Evolutionary conservation across 2,888 invertebrate species (phyloP), one percentile per base, ranked within the genome.

Genomic region (Cynaeus angustus): DNA sequence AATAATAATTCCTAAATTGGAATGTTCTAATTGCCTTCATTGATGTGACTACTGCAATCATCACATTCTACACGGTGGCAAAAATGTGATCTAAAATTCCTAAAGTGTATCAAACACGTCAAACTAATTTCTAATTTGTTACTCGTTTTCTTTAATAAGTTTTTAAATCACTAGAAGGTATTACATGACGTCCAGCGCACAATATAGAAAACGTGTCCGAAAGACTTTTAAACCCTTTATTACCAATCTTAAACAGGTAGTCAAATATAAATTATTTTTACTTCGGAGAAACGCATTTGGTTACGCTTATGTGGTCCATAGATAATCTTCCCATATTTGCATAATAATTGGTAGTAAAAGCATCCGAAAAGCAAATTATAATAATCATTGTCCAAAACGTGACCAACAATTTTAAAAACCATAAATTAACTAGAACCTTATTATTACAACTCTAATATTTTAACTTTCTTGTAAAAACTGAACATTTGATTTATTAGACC

Each of bases 291-390:
- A 33, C 33, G 4, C 5, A 28, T 28, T 4, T 5, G 4, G 7
- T 28, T 28, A 28, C 28, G 9, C 33, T 9, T 33, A 33, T 33
- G 7, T 33, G 21, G 21, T 21, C 33, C 13, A 52, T 14, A 55
- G 9, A 37, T 16, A 16, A 55, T 37, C 14, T n/a, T 13, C n/a
- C 5, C 37, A 13, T 38, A 55, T 55, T 55, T 55, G 16, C 38
- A 37, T 37, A 26, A 43, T 56, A 56, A 56, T 56, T 56, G 56
- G 16, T 21, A 26, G 56, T 41, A 56, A 43, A 52, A 14, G 43
- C 43, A 41, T 56, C 41, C 8, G 28, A 56, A 41, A 46, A 53
- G 12, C 21, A 41, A 56, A 56, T 56, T 56, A 56, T 41, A 21
- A 56, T 41, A 41, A 26, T 41, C 37, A 43, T 38, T 55, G n/a